Evolutionary conservation across 2,113 vertebrate species (phyloP), one percentile per base, ranked within the genome.

Genomic region (Baryphthengus martii): DNA sequence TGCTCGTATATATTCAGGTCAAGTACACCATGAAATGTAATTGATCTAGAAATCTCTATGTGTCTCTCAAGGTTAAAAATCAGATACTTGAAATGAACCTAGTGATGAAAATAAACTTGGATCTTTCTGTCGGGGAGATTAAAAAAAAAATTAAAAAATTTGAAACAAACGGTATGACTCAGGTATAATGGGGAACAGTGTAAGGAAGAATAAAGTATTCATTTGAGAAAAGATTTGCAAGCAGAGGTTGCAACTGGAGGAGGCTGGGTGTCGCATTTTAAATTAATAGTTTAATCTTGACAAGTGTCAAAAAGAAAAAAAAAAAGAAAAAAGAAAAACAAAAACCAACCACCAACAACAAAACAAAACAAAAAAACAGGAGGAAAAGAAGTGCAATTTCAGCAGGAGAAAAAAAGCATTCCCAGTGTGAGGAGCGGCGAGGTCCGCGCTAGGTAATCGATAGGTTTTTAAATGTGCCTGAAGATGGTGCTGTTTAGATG

Each of bases 401-500:
- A 67, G n/a, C 19, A 28, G 1, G 5, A 71, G 62, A 39, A 88
- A 71, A 66, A 83, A 50, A 28, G 2, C 39, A 11, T 84, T 85
- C 26, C 10, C 29, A 4, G 0, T 1, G 9, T 4, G 24, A 90
- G 39, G 47, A 76, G 4, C 2, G 7, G 37, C 31, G 28, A 3
- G 58, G 29, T 81, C 15, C 15, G n/a, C 0, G 1, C 14, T 33
- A 28, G 45, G 61, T 62, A 55, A 23, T 3, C 5, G n/a, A 33
- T 28, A 49, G 74, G 25, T 92, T 94, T 88, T 37, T 29, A 73
- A 90, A 26, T 3, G 62, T 83, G 84, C 96, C 95, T 96, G 96
- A 94, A 95, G 96, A 76, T 97, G 96, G 96, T 96, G 96, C 96
- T 97, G 78, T 97, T 94, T 96, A 31, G 85, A 95, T 91, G 89